Conservation (phyloP, 2,888 invertebrate genomes). For the Boloria selene region DNA sequence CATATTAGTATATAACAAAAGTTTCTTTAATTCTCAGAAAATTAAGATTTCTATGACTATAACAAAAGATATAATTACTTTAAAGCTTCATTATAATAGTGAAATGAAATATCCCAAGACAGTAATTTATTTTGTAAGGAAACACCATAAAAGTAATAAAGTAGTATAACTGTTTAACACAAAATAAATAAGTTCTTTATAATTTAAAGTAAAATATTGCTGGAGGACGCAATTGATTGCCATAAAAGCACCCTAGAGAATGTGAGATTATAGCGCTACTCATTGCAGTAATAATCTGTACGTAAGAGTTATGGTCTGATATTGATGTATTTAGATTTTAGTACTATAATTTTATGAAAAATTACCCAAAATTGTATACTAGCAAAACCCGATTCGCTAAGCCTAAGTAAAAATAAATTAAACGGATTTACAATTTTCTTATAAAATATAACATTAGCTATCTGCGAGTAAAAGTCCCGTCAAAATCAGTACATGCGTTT, state of each 20-base stretch:
- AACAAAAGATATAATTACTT: neutral
- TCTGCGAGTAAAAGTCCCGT: too few species aligned
- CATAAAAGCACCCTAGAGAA: slow-evolving; percentile 26
- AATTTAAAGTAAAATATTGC: slow-evolving; percentile 35
- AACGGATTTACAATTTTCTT: too few species aligned
- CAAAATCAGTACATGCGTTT: too few species aligned
- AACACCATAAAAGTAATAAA: slow-evolving; percentile 36
- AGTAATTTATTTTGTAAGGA: slow-evolving; percentile 33
- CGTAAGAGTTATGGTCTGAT: slow-evolving; percentile 1
- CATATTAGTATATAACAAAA: neutral
- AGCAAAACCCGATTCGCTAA: too few species aligned
- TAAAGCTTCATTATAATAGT: slow-evolving; percentile 28
- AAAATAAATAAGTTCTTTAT: slow-evolving; percentile 34
- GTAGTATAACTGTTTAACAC: slow-evolving; percentile 28
- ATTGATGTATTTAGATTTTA: slow-evolving; percentile 2
- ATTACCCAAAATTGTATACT: too few species aligned
- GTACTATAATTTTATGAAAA: too few species aligned
- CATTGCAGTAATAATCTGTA: slow-evolving; percentile 22
- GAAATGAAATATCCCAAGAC: slow-evolving; percentile 35
- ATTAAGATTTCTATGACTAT: neutral
- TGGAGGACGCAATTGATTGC: slow-evolving; percentile 39
- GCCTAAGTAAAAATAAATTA: too few species aligned
- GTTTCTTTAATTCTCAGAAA: neutral
- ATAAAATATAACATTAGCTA: too few species aligned
- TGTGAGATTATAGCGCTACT: slow-evolving; percentile 18